Conservation (phyloP, 2,113 vertebrate genomes). For the Hystrix brachyura region DNA sequence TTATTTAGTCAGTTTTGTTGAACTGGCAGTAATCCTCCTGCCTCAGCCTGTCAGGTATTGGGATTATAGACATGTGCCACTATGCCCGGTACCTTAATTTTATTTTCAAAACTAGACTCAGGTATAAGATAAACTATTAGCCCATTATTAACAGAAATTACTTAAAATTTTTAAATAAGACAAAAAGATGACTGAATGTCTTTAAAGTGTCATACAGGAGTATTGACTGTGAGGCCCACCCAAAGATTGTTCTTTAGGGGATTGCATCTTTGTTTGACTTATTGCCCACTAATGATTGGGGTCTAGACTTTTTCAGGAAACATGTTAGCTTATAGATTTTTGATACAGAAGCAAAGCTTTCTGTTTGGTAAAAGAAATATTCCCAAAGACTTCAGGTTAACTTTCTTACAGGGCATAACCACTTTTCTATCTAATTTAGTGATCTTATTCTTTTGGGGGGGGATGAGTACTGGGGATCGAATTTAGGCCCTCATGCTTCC, state of each 20-base stretch:
- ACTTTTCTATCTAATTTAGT: slow-evolving; percentile 40
- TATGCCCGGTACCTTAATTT: slow-evolving; percentile 16
- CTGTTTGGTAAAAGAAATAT: slow-evolving; percentile 39
- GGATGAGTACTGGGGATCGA: too few species aligned
- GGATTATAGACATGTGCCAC: background rate
- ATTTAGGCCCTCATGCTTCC: too few species aligned
- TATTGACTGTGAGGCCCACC: background rate
- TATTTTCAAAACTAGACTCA: slow-evolving; percentile 53
- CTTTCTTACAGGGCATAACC: slow-evolving; percentile 7
- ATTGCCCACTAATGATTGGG: slow-evolving; percentile 6
- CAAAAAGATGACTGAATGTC: background rate
- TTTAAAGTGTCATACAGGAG: slow-evolving; percentile 44
- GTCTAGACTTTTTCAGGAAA: slow-evolving; percentile 21
- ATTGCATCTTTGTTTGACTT: slow-evolving; percentile 33
- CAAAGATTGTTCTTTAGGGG: slow-evolving; percentile 40
- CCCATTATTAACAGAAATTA: slow-evolving; percentile 53
- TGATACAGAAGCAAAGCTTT: slow-evolving; percentile 40
- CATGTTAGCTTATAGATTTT: slow-evolving; percentile 59
- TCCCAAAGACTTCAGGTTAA: slow-evolving; percentile 37
- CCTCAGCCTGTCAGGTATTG: background rate
- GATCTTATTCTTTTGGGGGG: background rate
- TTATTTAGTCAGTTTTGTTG: background rate
- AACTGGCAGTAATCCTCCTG: background rate
- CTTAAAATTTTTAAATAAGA: slow-evolving; percentile 65
- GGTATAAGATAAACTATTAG: slow-evolving; percentile 46